Evolutionary conservation across 1,140 invertebrate genomes (phyloP), one percentile per base, ranked within the genome.

Genomic region (Tetragonula clypearis): DNA sequence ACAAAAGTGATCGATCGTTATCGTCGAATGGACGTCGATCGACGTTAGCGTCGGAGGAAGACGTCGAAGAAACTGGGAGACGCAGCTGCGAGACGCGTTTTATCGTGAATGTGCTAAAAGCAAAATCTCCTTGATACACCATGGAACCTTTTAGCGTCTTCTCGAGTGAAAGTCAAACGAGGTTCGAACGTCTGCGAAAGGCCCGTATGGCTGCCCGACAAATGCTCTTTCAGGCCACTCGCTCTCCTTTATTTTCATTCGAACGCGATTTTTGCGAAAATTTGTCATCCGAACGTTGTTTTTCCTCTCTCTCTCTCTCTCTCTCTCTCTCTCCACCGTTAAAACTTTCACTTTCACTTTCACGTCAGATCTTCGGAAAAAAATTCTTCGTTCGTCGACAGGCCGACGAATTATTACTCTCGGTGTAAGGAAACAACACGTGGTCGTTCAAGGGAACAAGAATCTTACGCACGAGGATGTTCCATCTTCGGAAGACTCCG

Each of bases 71-170:
- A 84, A 74, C 88, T 76, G 81, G 83, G 81, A 85, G 86, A 79
- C 88, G 81, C 80, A 87, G 89, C 87, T 91, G 87, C 86, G 91
- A 82, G 87, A 90, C 90, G 92, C 92, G 90, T 95, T 94, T 94
- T 94, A 94, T 94, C 94, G 93, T 91, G 91, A 94, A 94, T 93
- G 93, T 94, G 94, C 94, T 94, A 94, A 94, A 94, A 95, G 94
- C 94, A 93, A 95, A 95, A 95, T 95, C 94, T 94, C 92, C 91
- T 91, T 92, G 93, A 94, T 94, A 94, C 92, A 93, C 92, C 92
- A 92, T 88, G 90, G 92, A 94, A 94, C 93, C 94, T 95, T 95
- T 94, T 95, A 94, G 93, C 93, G 92, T 93, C 94, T 93, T 90
- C 86, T 88, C 89, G 89, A 93, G 92, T 93, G 92, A 94, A 94